Evolutionary conservation across 2,797 vertebrate species (phyloP).

Genomic region (Sphenodon punctatus): DNA sequence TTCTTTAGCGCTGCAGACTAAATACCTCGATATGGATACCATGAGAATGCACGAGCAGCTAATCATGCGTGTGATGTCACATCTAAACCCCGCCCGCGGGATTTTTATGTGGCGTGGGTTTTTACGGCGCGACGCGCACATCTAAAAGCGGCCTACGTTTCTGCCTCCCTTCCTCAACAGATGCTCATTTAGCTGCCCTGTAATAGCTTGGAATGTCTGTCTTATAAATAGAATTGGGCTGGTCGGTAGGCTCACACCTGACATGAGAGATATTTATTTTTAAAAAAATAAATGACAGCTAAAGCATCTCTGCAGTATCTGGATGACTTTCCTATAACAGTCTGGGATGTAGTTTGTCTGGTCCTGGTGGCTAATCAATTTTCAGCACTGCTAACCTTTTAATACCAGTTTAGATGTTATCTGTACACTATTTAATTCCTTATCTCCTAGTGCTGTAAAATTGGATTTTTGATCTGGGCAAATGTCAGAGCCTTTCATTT

Average conservation of each 20-base stretch:
- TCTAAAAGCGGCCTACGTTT: too few species aligned
- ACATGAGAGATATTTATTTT: neutral
- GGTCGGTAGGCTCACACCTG: constrained; percentile 24
- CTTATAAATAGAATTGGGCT: neutral
- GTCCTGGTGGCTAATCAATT: constrained; percentile 54
- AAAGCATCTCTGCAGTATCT: constrained; percentile 13
- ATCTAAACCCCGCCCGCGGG: too few species aligned
- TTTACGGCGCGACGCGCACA: too few species aligned
- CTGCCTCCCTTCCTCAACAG: neutral
- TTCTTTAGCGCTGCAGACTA: too few species aligned
- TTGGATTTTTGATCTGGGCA: constrained; percentile 59
- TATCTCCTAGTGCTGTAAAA: constrained; percentile 42
- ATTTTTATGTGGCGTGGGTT: too few species aligned
- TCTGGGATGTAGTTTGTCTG: neutral
- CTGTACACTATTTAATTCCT: constrained; percentile 50
- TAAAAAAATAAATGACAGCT: neutral
- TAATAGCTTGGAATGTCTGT: neutral
- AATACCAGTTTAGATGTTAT: constrained; percentile 54
- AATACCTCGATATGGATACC: too few species aligned
- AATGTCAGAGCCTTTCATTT: constrained; percentile 61
- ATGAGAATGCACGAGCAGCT: too few species aligned
- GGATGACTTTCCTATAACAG: neutral
- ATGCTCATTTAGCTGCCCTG: neutral
- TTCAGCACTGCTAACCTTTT: constrained; percentile 58
- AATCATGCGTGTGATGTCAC: too few species aligned